phyloP scores from a whole-genome alignment of 2,113 vertebrate genomes.

The Rattus rattus region DNA sequence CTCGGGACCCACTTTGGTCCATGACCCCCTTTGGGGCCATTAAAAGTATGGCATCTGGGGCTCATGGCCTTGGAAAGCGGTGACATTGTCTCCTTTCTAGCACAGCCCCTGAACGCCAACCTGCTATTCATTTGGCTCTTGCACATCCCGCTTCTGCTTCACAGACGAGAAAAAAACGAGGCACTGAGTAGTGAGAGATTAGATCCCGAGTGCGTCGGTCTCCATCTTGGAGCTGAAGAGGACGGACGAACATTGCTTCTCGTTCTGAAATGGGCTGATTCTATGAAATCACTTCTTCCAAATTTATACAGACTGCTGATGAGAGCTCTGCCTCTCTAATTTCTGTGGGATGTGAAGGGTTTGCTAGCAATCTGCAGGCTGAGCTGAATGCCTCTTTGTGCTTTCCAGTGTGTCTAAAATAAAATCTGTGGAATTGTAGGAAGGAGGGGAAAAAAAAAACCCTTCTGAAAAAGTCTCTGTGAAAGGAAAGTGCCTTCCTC shows the following conservation, averaged over 20 bases:
- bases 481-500: slow-evolving; percentile 58
- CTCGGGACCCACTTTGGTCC: neutral
- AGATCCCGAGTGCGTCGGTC: neutral
- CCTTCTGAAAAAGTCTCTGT: slow-evolving; percentile 57
- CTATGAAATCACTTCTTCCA: slow-evolving; percentile 68
- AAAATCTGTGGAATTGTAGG: slow-evolving; percentile 71
- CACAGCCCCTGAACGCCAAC: neutral
- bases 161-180: neutral
- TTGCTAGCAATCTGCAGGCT: slow-evolving; percentile 65
- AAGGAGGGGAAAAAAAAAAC: neutral
- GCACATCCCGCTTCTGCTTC: neutral
- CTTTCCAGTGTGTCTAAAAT: slow-evolving; percentile 62
- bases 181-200: slow-evolving; percentile 11
- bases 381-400: slow-evolving; percentile 71
- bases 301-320: slow-evolving; percentile 44
- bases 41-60: neutral
- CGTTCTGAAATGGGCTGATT: slow-evolving; percentile 39
- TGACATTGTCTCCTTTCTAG: accelerated
- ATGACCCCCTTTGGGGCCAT: neutral
- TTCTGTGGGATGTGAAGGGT: slow-evolving; percentile 45
- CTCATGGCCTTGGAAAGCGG: neutral
- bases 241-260: slow-evolving; percentile 1
- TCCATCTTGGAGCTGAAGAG: neutral
- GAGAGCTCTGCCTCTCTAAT: slow-evolving; percentile 62
- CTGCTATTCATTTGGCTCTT: neutral